These are phyloP conservation scores for Hemicentrotus pulcherrimus DNA, from an alignment of 35 echinoderm and acorn worm genomes.

Conservation along the genomic window DNA sequence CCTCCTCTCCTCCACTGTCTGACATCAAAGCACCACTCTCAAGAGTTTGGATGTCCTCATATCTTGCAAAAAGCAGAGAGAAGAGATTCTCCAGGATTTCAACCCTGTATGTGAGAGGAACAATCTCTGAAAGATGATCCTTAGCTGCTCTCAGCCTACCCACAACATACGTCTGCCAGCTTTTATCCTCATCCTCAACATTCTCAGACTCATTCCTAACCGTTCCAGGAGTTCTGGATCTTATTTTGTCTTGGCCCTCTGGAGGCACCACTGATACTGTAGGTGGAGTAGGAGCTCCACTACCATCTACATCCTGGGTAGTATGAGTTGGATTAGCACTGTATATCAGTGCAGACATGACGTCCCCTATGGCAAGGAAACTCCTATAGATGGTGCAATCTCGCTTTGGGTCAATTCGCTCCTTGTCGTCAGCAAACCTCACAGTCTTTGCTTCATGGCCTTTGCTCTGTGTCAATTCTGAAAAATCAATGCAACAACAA, in stretches of 20 bases:
- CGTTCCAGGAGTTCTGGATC: not conserved
- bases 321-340: not conserved
- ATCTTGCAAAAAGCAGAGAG: constrained; percentile 82
- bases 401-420: constrained; percentile 71
- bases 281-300: not conserved
- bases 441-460: constrained; percentile 61
- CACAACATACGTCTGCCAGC: constrained; percentile 48
- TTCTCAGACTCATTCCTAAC: not conserved
- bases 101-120: constrained; percentile 87
- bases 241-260: not conserved
- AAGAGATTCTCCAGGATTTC: constrained; percentile 94
- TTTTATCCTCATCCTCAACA: not conserved
- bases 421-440: constrained; percentile 65
- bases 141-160: constrained; percentile 53
- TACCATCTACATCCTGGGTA: not conserved
- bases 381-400: constrained; percentile 84
- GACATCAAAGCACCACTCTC: not conserved
- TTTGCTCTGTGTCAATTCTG: constrained; percentile 29
- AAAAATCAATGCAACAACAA: not conserved
- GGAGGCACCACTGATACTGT: not conserved
- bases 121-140: constrained; percentile 60
- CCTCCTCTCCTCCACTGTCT: constrained; percentile 85
- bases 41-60: constrained; percentile 55
- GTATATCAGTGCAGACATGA: constrained; percentile 45
- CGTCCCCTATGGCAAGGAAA: constrained; percentile 62